phyloP scores from a whole-genome alignment of 2,888 invertebrate species.

The Elgonia sp. region DNA sequence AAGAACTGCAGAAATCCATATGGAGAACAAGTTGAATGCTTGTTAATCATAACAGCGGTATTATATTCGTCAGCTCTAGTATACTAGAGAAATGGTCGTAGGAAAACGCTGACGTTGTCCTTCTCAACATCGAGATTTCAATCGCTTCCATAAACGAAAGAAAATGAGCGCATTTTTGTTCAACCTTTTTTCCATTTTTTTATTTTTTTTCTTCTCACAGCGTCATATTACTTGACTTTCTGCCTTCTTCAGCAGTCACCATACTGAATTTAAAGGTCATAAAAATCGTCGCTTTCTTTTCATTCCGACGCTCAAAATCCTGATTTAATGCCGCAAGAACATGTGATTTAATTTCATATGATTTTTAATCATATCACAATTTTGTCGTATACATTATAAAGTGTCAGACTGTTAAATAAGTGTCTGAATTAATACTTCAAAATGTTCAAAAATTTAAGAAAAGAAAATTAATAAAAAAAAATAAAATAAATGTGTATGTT shows the following conservation, averaged over 20 bases:
- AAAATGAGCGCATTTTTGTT: constrained; percentile 48
- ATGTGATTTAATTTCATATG: not conserved
- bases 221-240: constrained; percentile 56
- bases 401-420: no score
- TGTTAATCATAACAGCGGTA: constrained; percentile 32
- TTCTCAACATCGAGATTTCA: constrained; percentile 46
- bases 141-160: constrained; percentile 51
- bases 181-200: constrained; percentile 23
- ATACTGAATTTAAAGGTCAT: constrained; percentile 42
- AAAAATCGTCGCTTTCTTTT: constrained; percentile 27
- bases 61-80: constrained; percentile 37
- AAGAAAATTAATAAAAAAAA: no score
- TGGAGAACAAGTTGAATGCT: not conserved
- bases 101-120: constrained; percentile 50
- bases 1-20: no score
- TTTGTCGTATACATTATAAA: no score
- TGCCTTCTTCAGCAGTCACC: constrained; percentile 53
- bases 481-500: no score
- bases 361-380: not conserved
- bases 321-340: not conserved
- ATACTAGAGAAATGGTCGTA: constrained; percentile 18
- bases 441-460: no score
- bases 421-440: no score
- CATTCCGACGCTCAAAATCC: not conserved
- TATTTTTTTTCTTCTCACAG: constrained; percentile 22